Evolutionary conservation across 2,113 vertebrate genomes (phyloP), one percentile per base, ranked within the genome.

Genomic region (Phalacrocorax pelagicus): DNA sequence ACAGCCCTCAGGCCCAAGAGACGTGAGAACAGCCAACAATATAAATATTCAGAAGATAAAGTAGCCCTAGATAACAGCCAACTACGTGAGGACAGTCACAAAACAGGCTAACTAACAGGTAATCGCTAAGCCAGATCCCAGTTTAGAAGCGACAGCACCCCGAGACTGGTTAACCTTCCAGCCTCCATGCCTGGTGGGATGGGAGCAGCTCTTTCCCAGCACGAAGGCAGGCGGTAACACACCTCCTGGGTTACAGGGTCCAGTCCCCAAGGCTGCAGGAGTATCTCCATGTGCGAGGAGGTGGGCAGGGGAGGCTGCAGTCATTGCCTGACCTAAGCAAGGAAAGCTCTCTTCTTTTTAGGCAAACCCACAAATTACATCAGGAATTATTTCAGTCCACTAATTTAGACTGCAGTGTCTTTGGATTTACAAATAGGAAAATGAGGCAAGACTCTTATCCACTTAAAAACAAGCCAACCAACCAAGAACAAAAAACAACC

Each of bases 251-350:
- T 11, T 13, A 15, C 29, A 23, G 47, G 19, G 57, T 4, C 16
- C 32, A 10, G 24, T 4, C 12, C 75, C 63, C 34, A 21, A 2
- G 72, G 86, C 72, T 52, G 32, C 55, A 27, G 55, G 36, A 1
- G 1, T 14, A 2, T 14, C 29, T 32, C 51, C 42, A 12, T 2
- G 5, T 1, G 77, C 0, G 2, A 79, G 66, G 34, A 42, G 65
- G 58, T 6, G 1, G 32, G 40, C 40, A 55, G 11, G 17, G 44
- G 15, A 81, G 19, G 14, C 1, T 23, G 38, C 23, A 36, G 42
- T 30, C 65, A 46, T 3, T 26, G 38, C 51, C 44, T 59, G 47
- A 55, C 42, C 70, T 34, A 17, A 78, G 19, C 7, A 14, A 61
- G 49, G 36, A 65, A 65, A 88, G 23, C 6, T 72, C 47, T 57